A percentile compares a stretch with the other conserved stretches of the same genome.
Conservation (phyloP, 2,888 invertebrate species). For the Galeruca laticollis region DNA sequence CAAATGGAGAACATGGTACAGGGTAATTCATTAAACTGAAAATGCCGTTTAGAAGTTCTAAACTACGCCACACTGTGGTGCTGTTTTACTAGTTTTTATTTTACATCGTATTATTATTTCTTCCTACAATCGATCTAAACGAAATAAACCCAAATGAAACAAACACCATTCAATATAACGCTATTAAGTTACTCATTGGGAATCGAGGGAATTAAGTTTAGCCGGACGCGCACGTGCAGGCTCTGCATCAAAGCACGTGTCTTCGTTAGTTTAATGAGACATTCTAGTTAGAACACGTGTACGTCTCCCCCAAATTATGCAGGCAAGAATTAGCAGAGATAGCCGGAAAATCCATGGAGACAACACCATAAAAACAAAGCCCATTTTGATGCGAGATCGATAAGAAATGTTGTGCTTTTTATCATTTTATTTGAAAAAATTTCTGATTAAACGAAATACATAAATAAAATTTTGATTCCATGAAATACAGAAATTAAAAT, state of each 20-base stretch:
- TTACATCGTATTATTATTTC: not conserved
- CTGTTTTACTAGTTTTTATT: too few relatives aligned
- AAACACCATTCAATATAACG: conserved; percentile 36
- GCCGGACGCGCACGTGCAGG: conserved; percentile 53
- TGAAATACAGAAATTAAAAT: too few relatives aligned
- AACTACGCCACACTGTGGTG: too few relatives aligned
- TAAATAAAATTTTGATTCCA: too few relatives aligned
- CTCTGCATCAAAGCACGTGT: conserved; percentile 58
- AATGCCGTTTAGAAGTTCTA: too few relatives aligned
- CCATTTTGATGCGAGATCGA: not conserved
- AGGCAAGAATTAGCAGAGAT: conserved; percentile 30
- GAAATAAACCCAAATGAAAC: conserved; percentile 38
- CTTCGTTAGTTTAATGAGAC: conserved; percentile 64
- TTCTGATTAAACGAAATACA: too few relatives aligned
- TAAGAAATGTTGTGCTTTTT: too few relatives aligned
- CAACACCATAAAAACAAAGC: conserved; percentile 8
- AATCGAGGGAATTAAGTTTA: conserved; percentile 47
- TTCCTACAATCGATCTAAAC: conserved; percentile 10
- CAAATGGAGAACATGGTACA: too few relatives aligned
- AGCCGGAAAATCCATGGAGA: conserved; percentile 29
- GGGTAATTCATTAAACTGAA: too few relatives aligned
- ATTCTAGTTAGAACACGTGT: conserved; percentile 60
- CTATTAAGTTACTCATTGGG: conserved; percentile 52
- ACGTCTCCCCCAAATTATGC: conserved; percentile 52
- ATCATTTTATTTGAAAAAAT: too few relatives aligned